Conservation (phyloP, 2,888 invertebrate species). For the Hesperia comma region DNA sequence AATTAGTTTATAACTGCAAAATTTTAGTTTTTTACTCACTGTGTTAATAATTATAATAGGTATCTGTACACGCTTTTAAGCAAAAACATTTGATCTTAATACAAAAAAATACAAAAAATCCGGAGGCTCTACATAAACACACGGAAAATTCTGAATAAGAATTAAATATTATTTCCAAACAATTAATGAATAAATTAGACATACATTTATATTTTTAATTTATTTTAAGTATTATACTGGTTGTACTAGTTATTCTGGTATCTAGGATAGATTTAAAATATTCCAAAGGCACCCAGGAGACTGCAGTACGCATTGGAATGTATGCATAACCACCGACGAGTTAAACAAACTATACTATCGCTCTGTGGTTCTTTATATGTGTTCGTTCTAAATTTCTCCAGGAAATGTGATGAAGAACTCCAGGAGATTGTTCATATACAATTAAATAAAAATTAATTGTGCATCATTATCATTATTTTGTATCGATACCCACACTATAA, state of each 20-base stretch:
- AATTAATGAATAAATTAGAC: not conserved
- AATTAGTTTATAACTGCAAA: not conserved
- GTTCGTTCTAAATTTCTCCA: not conserved
- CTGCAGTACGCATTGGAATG: slow-evolving; percentile 25
- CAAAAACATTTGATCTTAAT: too few relatives aligned
- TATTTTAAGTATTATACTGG: not conserved
- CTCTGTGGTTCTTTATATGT: not conserved
- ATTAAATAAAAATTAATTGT: too few relatives aligned
- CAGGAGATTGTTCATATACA: too few relatives aligned
- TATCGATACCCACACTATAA: not conserved
- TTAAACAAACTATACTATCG: not conserved
- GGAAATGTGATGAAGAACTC: not conserved
- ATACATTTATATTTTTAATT: not conserved
- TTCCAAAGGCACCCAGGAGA: slow-evolving; percentile 21
- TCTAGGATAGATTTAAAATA: slow-evolving; percentile 18
- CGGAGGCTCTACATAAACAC: too few relatives aligned
- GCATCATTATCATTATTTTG: too few relatives aligned
- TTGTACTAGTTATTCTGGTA: slow-evolving; percentile 10
- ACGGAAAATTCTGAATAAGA: not conserved
- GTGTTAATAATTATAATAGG: too few relatives aligned
- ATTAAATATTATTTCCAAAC: not conserved
- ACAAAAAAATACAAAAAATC: too few relatives aligned
- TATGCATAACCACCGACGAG: not conserved
- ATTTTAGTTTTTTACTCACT: too few relatives aligned
- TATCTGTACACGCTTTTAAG: too few relatives aligned